phyloP scores from a whole-genome alignment of 2,113 vertebrate genomes.

The Noctilio leporinus region DNA sequence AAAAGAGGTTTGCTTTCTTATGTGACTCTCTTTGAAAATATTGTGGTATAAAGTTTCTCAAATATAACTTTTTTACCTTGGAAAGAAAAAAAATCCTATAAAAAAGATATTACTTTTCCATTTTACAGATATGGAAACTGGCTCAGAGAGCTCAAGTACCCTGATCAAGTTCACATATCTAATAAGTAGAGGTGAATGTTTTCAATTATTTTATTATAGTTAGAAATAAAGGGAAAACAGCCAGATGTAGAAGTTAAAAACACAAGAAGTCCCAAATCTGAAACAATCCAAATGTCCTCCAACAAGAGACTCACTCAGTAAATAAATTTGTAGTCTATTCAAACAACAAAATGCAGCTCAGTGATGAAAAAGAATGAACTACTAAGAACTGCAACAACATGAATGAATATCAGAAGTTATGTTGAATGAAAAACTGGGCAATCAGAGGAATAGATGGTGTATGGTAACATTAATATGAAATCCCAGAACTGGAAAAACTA shows the following conservation, averaged over 20 bases:
- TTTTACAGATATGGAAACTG: not conserved
- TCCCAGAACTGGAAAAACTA: not conserved
- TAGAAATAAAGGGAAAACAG: slow-evolving; percentile 12
- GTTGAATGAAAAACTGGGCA: not conserved
- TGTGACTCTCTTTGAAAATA: slow-evolving; percentile 72
- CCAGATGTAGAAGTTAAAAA: not conserved
- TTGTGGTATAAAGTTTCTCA: slow-evolving; percentile 74
- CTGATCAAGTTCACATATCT: not conserved
- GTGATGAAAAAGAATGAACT: not conserved
- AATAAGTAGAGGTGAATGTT: not conserved
- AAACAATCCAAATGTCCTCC: not conserved
- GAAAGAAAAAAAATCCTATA: not conserved
- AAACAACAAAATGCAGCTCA: not conserved
- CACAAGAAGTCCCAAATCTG: not conserved
- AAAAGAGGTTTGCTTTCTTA: slow-evolving; percentile 71
- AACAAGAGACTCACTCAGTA: not conserved
- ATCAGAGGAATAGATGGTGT: not conserved
- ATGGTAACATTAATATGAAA: not conserved
- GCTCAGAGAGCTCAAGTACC: not conserved
- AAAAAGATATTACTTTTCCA: not conserved
- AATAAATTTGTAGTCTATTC: not conserved
- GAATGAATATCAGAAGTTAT: not conserved
- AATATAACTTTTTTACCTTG: slow-evolving; percentile 74
- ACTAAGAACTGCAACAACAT: not conserved
- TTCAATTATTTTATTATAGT: not conserved